Percentiles rank a stretch among this genome's conserved stretches.
Conservation (phyloP, 37 sponge, comb jelly and placozoan genomes). For the Diacarnus erythraeanus region DNA sequence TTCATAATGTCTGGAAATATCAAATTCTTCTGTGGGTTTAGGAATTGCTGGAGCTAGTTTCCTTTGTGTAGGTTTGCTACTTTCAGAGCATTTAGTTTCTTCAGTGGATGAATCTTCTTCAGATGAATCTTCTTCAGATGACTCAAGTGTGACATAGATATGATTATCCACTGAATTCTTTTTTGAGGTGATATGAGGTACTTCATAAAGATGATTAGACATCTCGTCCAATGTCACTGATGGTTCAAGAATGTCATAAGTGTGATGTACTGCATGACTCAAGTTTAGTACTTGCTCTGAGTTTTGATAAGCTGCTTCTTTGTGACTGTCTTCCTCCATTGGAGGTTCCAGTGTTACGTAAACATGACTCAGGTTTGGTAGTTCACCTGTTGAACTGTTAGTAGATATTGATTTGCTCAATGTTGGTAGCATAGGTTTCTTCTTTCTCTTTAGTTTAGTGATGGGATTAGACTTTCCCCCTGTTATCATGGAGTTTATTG, state of each 20-base stretch:
- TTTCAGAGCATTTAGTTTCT: neutral
- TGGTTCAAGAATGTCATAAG: neutral
- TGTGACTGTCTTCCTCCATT: neutral
- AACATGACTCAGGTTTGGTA: neutral
- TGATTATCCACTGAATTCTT: neutral
- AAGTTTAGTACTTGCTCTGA: neutral
- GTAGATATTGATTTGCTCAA: too few species aligned
- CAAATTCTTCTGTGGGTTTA: neutral
- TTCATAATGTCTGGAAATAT: too few species aligned
- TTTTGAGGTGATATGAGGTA: neutral
- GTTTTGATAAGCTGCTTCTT: neutral
- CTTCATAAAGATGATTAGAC: too few species aligned
- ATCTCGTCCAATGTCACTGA: neutral
- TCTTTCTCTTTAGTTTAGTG: too few species aligned
- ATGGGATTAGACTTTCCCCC: too few species aligned
- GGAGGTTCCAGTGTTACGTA: neutral
- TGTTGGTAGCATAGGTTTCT: too few species aligned
- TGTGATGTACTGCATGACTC: neutral
- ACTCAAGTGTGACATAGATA: neutral
- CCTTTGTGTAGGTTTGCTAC: neutral
- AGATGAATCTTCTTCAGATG: neutral
- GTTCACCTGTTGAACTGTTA: too few species aligned
- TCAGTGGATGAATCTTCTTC: neutral
- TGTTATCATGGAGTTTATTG: too few species aligned
- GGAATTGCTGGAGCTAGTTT: neutral